Conservation (phyloP, 2,113 vertebrate genomes). For the Limanda limanda region DNA sequence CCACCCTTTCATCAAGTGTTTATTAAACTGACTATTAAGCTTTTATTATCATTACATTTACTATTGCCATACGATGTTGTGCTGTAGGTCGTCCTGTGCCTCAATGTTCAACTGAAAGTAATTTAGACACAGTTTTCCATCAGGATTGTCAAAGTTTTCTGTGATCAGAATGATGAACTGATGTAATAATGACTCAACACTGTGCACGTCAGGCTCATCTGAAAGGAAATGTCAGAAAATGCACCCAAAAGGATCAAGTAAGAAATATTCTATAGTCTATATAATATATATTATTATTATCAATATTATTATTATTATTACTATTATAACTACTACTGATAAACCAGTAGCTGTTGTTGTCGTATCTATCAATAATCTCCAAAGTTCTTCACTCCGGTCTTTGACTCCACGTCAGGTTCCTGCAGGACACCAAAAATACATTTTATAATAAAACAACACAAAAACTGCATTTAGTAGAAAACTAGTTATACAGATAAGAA, state of each 20-base stretch:
- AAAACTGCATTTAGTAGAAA: neutral
- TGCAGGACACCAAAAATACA: slow-evolving; percentile 32
- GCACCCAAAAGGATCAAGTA: neutral
- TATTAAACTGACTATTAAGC: neutral
- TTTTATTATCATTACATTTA: neutral
- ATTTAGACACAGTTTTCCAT: neutral
- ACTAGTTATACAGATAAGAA: neutral
- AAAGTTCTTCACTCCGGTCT: neutral
- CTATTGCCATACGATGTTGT: neutral
- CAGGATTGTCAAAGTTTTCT: too few relatives aligned
- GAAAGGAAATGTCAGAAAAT: slow-evolving; percentile 35
- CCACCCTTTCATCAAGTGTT: slow-evolving; percentile 33
- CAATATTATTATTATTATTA: slow-evolving; percentile 6
- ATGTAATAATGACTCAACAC: too few relatives aligned
- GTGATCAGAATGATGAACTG: too few relatives aligned
- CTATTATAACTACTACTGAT: neutral
- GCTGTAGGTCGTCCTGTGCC: neutral
- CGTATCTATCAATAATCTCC: neutral
- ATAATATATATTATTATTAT: slow-evolving; percentile 19
- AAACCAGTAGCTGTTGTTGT: neutral
- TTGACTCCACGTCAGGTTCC: slow-evolving; percentile 58
- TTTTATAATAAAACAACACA: neutral
- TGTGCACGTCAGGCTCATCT: neutral
- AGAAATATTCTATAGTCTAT: neutral
- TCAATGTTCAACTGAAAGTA: too few relatives aligned